Base-by-base conservation (phyloP, 2,797 vertebrate genomes). In the Hemibagrus guttatus region DNA sequence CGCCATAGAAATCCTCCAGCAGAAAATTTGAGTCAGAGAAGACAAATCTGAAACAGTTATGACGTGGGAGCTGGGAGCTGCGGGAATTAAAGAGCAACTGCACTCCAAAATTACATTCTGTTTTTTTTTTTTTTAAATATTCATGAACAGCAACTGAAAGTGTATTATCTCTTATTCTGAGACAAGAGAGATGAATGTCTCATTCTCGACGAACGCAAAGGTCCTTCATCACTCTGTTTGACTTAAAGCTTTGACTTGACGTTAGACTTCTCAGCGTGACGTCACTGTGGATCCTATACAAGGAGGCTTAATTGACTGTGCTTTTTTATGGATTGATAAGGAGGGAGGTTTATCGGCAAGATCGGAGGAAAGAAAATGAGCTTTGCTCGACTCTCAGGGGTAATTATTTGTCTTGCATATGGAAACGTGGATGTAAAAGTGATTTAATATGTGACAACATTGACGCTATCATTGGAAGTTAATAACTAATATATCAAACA, bases 1-100 rank as follows among this genome's bases (percentile, higher is more conserved):
- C 52, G 52, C 74, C 7, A 9, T 4, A 4, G 59, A 19, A 63
- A 81, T 16, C 80, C 6, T 23, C 9, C 46, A 28, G 61, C 31
- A 82, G 81, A 52, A 68, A 66, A 54, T 63, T 28, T 42, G 79
- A 81, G 42, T 64, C 35, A 28, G 78, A 61, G 12, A 52, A 64
- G 80, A 66, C 63, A 82, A 68, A 82, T 68, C 42, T 23, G 81
- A 66, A 82, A 21, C 81, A 52, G 63, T 68, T 46, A 66, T 82
- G 42, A 82, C 46, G 80, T 52, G 11, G 71, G 78, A 81, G 54
- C 84, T 80, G 72, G 5, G 69, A 83, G 69, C 74, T 63, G 79
- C 68, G n/a, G 35, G 81, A 68, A 42, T 54, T 31, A 82, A 82
- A 82, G 81, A 68, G 81, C 81, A 68, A 82, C 81, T 66, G 63